A percentile compares a stretch with the other conserved stretches of the same genome.
phyloP scores from a whole-genome alignment of 2,113 vertebrate species.

The Synchiropus splendidus region DNA sequence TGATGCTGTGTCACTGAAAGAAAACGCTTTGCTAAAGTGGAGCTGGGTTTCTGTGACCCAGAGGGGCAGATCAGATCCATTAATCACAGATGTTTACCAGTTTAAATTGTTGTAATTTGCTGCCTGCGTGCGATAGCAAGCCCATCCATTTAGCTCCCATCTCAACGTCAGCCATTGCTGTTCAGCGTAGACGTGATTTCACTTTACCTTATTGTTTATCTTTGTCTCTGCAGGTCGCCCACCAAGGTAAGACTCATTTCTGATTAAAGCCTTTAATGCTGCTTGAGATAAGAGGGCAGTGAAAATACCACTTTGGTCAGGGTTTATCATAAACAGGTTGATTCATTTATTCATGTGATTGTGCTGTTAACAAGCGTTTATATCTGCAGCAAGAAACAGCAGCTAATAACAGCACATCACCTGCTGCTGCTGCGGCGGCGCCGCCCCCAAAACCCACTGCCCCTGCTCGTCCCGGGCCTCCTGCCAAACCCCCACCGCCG shows the following conservation, averaged over 20 bases:
- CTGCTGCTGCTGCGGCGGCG: slow-evolving; percentile 40
- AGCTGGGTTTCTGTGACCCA: slow-evolving; percentile 12
- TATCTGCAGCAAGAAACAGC: slow-evolving; percentile 74
- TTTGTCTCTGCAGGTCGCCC: slow-evolving; percentile 59
- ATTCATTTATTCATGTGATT: slow-evolving; percentile 12
- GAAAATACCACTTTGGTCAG: not conserved
- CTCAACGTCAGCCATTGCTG: slow-evolving; percentile 3
- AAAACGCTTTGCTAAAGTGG: slow-evolving; percentile 15
- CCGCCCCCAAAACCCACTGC: slow-evolving; percentile 11
- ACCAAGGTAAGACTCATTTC: slow-evolving; percentile 58
- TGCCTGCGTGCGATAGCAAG: slow-evolving; percentile 10
- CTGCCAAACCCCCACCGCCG: slow-evolving; percentile 48
- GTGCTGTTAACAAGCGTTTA: too few species aligned
- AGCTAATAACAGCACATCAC: slow-evolving; percentile 81
- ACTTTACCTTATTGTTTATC: slow-evolving; percentile 25
- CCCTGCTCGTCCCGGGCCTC: slow-evolving; percentile 51
- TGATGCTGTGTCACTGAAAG: slow-evolving; percentile 3
- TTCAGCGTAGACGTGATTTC: not conserved
- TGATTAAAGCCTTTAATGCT: too few species aligned
- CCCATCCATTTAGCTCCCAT: slow-evolving; percentile 12
- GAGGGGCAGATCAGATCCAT: slow-evolving; percentile 5
- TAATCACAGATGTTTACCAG: slow-evolving; percentile 20
- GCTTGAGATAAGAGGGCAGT: not conserved
- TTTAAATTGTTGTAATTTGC: slow-evolving; percentile 19
- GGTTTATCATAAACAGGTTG: slow-evolving; percentile 4